These are phyloP conservation scores for Cladopsammia gracilis DNA, from an alignment of 64 coral and sea anemone species.

Conservation along the genomic window DNA sequence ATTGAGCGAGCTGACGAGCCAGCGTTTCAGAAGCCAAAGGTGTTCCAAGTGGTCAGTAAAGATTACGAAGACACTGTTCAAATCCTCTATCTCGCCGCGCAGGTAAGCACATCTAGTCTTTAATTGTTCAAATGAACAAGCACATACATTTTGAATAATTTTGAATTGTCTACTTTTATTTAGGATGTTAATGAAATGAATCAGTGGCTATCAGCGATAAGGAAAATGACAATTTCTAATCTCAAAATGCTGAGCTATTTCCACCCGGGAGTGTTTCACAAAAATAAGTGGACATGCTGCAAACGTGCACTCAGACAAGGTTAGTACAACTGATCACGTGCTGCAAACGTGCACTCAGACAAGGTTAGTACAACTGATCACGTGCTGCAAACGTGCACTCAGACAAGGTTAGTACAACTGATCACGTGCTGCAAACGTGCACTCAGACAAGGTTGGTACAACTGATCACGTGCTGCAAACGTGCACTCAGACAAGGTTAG, in stretches of 20 bases:
- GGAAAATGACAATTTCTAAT: conserved; percentile 87
- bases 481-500: too few relatives aligned
- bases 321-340: neutral
- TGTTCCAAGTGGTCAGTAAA: conserved; percentile 94
- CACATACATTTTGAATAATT: too few relatives aligned
- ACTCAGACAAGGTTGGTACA: too few relatives aligned
- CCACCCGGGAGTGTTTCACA: conserved; percentile 88
- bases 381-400: too few relatives aligned
- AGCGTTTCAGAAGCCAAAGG: conserved; percentile 93
- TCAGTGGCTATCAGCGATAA: conserved; percentile 97
- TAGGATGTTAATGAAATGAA: conserved; percentile 99
- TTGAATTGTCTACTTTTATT: neutral
- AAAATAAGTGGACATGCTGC: conserved; percentile 93
- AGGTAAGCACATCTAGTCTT: conserved; percentile 53
- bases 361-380: too few relatives aligned
- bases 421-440: too few relatives aligned
- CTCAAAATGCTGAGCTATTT: conserved; percentile 55
- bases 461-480: too few relatives aligned
- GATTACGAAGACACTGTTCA: conserved; percentile 67
- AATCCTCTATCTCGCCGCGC: conserved; percentile 85
- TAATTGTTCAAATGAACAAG: neutral
- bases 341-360: too few relatives aligned
- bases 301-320: conserved; percentile 65
- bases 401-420: too few relatives aligned
- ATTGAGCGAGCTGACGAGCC: conserved; percentile 92